phyloP scores from a whole-genome alignment of 1,140 invertebrate genomes.

The Dysdera silvatica region DNA sequence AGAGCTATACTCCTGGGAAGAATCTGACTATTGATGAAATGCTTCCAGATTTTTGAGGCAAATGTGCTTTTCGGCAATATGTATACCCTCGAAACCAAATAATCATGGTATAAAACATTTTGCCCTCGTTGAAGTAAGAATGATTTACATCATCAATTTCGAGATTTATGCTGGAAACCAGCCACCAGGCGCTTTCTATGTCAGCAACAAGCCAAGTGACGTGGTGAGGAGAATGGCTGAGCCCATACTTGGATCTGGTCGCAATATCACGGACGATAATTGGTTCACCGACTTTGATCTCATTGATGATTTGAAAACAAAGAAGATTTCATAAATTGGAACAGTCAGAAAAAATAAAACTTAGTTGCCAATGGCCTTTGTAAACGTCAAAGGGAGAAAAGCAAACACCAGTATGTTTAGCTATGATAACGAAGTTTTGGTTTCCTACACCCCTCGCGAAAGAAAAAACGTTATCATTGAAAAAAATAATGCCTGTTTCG shows the following conservation, averaged over 20 bases:
- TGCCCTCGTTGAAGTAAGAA: conserved; percentile 23
- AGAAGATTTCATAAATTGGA: conserved; percentile 31
- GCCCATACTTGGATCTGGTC: not conserved
- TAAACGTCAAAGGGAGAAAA: not conserved
- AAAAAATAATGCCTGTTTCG: too few relatives aligned
- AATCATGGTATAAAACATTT: conserved; percentile 47
- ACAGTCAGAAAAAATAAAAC: conserved; percentile 30
- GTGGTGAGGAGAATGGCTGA: conserved; percentile 18
- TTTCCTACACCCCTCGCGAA: conserved; percentile 37
- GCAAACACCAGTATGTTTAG: conserved; percentile 20
- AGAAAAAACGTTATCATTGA: conserved; percentile 39
- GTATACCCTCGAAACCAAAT: conserved; percentile 47
- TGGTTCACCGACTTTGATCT: conserved; percentile 19
- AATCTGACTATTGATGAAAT: conserved; percentile 44
- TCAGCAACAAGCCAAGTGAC: not conserved
- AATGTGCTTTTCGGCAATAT: conserved; percentile 48
- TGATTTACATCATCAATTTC: conserved; percentile 24
- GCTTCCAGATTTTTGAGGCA: conserved; percentile 45
- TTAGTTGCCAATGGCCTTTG: conserved; percentile 23
- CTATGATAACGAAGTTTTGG: conserved; percentile 27
- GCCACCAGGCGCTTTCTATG: conserved; percentile 11
- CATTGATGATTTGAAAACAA: conserved; percentile 8
- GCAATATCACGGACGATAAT: conserved; percentile 32
- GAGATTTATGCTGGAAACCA: conserved; percentile 30
- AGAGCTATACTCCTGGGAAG: not conserved